Conservation (phyloP, 2,113 vertebrate species). For the Chamaetylas fuelleborni region DNA sequence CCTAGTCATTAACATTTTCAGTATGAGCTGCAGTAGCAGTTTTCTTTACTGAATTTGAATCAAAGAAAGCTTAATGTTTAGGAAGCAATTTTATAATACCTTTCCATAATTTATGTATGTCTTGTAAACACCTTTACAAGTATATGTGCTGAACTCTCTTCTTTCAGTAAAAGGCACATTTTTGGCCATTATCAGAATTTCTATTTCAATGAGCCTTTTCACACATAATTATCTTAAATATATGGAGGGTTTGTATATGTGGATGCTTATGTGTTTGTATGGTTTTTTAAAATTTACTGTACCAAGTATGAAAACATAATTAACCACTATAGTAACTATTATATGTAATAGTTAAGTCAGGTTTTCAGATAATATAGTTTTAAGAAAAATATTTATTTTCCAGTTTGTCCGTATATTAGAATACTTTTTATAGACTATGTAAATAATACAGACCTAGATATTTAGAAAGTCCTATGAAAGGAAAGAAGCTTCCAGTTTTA, state of each 20-base stretch:
- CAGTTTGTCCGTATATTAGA: background rate
- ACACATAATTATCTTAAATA: background rate
- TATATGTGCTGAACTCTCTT: background rate
- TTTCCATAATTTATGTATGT: conserved; percentile 18
- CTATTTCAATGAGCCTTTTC: background rate
- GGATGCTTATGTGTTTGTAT: background rate
- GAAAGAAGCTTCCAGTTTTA: background rate
- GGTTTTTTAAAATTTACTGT: background rate
- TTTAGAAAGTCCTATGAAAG: background rate
- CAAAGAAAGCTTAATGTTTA: conserved; percentile 16
- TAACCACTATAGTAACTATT: background rate
- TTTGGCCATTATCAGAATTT: background rate
- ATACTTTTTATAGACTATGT: background rate
- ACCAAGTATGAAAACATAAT: background rate
- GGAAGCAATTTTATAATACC: conserved; percentile 49
- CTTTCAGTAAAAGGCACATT: background rate
- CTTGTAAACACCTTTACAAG: conserved; percentile 41
- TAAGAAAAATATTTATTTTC: background rate
- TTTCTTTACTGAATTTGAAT: conserved; percentile 35
- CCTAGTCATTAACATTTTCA: conserved; percentile 36
- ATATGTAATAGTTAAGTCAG: background rate
- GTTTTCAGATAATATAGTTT: background rate
- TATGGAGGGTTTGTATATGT: background rate
- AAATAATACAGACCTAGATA: background rate
- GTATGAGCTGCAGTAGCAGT: background rate